phyloP scores from a whole-genome alignment of 2,888 invertebrate species.

The Eupithecia subumbrata region DNA sequence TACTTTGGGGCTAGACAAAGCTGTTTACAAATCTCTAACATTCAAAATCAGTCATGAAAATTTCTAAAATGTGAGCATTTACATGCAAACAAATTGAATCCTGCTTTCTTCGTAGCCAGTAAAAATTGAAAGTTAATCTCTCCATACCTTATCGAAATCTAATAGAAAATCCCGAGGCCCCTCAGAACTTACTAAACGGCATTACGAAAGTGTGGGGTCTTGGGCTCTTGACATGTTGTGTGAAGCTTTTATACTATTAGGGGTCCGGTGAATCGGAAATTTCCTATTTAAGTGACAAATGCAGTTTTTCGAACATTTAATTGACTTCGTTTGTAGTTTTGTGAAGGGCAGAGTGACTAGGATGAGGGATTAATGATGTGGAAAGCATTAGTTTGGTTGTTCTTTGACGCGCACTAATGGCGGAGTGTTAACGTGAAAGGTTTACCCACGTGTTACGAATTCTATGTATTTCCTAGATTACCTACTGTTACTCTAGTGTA shows the following conservation, averaged over 20 bases:
- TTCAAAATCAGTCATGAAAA: no score
- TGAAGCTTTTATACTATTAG: conserved; percentile 46
- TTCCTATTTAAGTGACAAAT: conserved; percentile 63
- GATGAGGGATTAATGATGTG: conserved; percentile 5
- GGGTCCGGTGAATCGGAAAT: conserved; percentile 45
- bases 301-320: conserved; percentile 58
- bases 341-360: background rate
- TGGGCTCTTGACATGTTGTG: conserved; percentile 16
- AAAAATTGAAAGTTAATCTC: background rate
- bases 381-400: background rate
- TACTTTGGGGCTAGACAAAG: no score
- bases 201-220: background rate
- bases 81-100: no score
- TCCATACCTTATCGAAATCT: conserved; percentile 1
- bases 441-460: background rate
- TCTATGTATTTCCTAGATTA: background rate
- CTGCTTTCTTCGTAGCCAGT: background rate
- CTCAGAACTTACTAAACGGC: background rate
- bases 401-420: background rate
- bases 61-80: no score
- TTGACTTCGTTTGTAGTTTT: conserved; percentile 57
- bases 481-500: no score
- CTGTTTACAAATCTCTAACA: no score
- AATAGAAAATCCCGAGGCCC: background rate
- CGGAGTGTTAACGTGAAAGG: background rate